Percentiles rank a stretch among this genome's conserved stretches.
phyloP scores from a whole-genome alignment of 2,888 invertebrate species.

The Agrochola lychnidis region DNA sequence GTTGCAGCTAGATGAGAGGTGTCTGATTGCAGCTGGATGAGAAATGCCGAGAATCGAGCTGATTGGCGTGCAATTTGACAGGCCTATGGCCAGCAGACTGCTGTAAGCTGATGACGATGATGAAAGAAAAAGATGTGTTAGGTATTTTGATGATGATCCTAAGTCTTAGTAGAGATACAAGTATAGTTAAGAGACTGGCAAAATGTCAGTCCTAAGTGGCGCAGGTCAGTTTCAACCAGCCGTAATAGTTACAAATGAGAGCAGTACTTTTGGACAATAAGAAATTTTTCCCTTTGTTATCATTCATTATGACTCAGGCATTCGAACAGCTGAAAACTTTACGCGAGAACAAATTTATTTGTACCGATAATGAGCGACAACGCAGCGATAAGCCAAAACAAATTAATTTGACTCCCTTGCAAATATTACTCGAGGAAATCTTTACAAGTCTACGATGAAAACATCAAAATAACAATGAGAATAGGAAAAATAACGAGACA shows the following conservation, averaged over 20 bases:
- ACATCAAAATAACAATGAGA: conserved; percentile 10
- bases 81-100: background rate
- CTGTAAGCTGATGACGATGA: background rate
- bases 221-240: background rate
- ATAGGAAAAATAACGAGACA: conserved; percentile 12
- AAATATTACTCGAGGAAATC: conserved; percentile 10
- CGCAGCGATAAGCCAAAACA: conserved; percentile 11
- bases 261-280: background rate
- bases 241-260: background rate
- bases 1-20: background rate
- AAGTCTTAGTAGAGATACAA: background rate
- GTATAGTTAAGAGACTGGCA: background rate
- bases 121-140: background rate
- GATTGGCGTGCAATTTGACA: too few species aligned
- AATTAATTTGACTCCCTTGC: conserved; percentile 17
- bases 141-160: background rate
- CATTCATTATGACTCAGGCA: background rate
- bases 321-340: background rate
- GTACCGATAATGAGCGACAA: conserved; percentile 3
- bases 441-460: conserved; percentile 21
- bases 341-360: background rate
- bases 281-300: background rate
- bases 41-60: too few species aligned
- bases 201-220: background rate
- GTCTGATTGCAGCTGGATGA: background rate